Conservation (phyloP, 2,113 vertebrate genomes). For the Hirundichthys speculiger region DNA sequence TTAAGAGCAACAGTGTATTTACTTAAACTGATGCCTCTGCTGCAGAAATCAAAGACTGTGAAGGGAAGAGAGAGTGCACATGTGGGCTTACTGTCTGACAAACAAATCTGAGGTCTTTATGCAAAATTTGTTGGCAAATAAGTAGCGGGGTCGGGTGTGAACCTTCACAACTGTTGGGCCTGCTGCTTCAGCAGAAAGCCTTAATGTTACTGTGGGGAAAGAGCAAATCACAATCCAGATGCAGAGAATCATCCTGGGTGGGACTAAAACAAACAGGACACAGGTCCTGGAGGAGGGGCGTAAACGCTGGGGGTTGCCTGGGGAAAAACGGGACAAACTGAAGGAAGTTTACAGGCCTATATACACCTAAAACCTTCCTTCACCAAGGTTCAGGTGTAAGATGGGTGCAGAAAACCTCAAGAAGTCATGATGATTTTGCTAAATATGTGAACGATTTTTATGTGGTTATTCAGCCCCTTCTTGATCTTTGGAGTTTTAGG, state of each 20-base stretch:
- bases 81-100: constrained; percentile 64
- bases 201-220: constrained; percentile 51
- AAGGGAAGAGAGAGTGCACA: constrained; percentile 19
- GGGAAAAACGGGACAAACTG: constrained; percentile 48
- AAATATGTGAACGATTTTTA: background rate
- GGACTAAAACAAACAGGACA: constrained; percentile 71
- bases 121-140: constrained; percentile 77
- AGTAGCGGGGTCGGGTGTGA: constrained; percentile 55
- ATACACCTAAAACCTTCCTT: constrained; percentile 23
- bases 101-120: constrained; percentile 84
- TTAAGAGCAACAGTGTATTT: no score
- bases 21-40: background rate
- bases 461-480: background rate
- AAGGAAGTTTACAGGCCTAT: constrained; percentile 5
- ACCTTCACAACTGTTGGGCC: constrained; percentile 69
- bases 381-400: background rate
- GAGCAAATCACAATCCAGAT: constrained; percentile 77
- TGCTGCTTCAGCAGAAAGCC: constrained; percentile 16
- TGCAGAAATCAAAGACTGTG: constrained; percentile 79
- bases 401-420: background rate
- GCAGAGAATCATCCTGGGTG: constrained; percentile 41
- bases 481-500: background rate
- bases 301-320: constrained; percentile 22
- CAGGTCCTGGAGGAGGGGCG: constrained; percentile 57
- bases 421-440: constrained; percentile 5